Evolutionary conservation across 2,797 vertebrate genomes (phyloP).

Genomic region (Epinephelus awoara): DNA sequence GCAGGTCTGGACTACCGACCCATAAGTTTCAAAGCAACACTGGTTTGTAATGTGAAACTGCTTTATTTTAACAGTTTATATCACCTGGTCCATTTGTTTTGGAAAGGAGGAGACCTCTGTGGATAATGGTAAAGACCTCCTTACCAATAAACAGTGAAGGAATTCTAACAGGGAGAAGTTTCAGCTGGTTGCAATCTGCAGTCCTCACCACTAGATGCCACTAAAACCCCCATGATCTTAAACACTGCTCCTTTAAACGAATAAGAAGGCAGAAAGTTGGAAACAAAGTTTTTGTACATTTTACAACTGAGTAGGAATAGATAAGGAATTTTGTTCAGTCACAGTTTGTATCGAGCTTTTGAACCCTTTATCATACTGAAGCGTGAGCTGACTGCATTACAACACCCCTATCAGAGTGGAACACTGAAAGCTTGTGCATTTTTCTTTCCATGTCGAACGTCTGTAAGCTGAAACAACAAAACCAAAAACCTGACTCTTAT

Average conservation of each 20-base stretch:
- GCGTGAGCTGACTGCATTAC: conserved; percentile 4
- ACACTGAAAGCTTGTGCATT: not conserved
- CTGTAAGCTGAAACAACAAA: not conserved
- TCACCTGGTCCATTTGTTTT: too few relatives aligned
- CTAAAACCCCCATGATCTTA: too few relatives aligned
- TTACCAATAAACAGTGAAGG: too few relatives aligned
- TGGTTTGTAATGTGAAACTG: too few relatives aligned
- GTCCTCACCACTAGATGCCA: too few relatives aligned
- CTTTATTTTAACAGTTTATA: too few relatives aligned
- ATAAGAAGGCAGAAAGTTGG: not conserved
- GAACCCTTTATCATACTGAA: not conserved
- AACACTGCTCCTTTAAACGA: not conserved
- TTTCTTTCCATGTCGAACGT: not conserved
- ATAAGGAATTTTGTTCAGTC: not conserved
- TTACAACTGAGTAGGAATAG: not conserved
- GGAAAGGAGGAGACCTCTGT: too few relatives aligned
- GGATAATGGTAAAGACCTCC: too few relatives aligned
- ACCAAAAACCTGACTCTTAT: not conserved
- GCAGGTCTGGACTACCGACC: too few relatives aligned
- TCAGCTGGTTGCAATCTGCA: too few relatives aligned
- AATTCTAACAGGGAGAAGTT: too few relatives aligned
- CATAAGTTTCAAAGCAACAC: too few relatives aligned
- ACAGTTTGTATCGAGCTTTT: conserved; percentile 5
- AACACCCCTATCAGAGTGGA: not conserved
- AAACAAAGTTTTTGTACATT: not conserved